Evolutionary conservation across 2,888 invertebrate species (phyloP).

Genomic region (Cryptophagus acutangulus): DNA sequence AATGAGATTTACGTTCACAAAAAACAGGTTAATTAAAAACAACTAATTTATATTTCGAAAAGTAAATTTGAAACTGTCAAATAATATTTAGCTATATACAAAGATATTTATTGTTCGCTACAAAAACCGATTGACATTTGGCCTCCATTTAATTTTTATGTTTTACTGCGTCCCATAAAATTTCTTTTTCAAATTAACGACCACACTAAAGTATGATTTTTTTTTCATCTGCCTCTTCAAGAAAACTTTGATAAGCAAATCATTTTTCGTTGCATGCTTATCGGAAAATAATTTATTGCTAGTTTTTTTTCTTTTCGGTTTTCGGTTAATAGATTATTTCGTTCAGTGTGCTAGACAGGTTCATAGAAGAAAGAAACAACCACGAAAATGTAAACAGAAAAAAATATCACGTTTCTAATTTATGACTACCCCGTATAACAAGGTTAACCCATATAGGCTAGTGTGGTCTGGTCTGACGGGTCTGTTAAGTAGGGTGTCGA

Average conservation of each 20-base stretch:
- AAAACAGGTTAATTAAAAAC: too few relatives aligned
- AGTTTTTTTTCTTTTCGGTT: too few relatives aligned
- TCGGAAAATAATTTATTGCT: too few relatives aligned
- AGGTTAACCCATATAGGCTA: constrained; percentile 24
- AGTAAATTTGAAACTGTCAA: constrained; percentile 1
- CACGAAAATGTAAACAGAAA: constrained; percentile 22
- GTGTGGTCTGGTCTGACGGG: constrained; percentile 20
- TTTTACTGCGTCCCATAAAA: constrained; percentile 31
- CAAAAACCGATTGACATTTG: constrained; percentile 34
- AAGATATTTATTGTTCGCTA: constrained; percentile 9
- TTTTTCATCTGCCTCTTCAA: too few relatives aligned
- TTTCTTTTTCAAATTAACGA: constrained; percentile 4
- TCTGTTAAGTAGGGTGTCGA: constrained; percentile 1
- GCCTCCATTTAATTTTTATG: constrained; percentile 35
- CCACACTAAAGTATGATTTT: too few relatives aligned
- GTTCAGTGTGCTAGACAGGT: too few relatives aligned
- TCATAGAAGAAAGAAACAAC: background rate
- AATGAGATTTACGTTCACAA: constrained; percentile 13
- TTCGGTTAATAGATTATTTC: too few relatives aligned
- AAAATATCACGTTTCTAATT: constrained; percentile 30
- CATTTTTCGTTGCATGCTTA: too few relatives aligned
- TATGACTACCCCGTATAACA: constrained; percentile 26
- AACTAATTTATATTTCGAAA: background rate
- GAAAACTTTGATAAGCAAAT: too few relatives aligned
- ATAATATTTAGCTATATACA: background rate